phyloP scores from a whole-genome alignment of 2,888 invertebrate genomes.

The Sesia bembeciformis region DNA sequence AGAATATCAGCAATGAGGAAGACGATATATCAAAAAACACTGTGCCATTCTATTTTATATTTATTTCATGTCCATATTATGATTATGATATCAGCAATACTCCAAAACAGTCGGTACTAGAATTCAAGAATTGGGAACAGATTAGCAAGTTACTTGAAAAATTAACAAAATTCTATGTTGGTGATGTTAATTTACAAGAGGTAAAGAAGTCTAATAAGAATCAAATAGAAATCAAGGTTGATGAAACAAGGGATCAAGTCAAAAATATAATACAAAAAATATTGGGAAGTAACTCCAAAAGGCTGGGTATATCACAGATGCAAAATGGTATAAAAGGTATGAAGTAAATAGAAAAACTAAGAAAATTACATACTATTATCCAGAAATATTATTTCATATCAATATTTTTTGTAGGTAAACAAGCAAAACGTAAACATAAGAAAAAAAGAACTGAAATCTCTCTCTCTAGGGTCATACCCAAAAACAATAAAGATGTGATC shows the following conservation, averaged over 20 bases:
- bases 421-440: no score
- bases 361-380: not conserved
- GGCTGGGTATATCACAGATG: slow-evolving; percentile 34
- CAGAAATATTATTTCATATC: no score
- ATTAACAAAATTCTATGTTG: slow-evolving; percentile 38
- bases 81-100: slow-evolving; percentile 70
- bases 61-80: slow-evolving; percentile 68
- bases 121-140: slow-evolving; percentile 71
- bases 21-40: slow-evolving; percentile 18
- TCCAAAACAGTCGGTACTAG: slow-evolving; percentile 59
- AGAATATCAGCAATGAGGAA: slow-evolving; percentile 17
- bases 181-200: slow-evolving; percentile 28
- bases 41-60: slow-evolving; percentile 65
- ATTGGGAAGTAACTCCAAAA: slow-evolving; percentile 41
- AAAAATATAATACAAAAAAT: slow-evolving; percentile 54
- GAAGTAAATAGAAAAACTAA: not conserved
- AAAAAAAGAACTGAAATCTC: no score
- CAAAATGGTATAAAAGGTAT: slow-evolving; percentile 59
- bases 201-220: slow-evolving; percentile 12
- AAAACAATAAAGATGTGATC: no score
- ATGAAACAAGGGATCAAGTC: slow-evolving; percentile 39
- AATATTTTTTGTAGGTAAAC: no score
- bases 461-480: no score
- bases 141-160: slow-evolving; percentile 43
- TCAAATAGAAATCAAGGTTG: slow-evolving; percentile 10